These are phyloP conservation scores for Acyrthosiphon pisum DNA, from an alignment of 1,140 invertebrate species.

Conservation along the genomic window DNA sequence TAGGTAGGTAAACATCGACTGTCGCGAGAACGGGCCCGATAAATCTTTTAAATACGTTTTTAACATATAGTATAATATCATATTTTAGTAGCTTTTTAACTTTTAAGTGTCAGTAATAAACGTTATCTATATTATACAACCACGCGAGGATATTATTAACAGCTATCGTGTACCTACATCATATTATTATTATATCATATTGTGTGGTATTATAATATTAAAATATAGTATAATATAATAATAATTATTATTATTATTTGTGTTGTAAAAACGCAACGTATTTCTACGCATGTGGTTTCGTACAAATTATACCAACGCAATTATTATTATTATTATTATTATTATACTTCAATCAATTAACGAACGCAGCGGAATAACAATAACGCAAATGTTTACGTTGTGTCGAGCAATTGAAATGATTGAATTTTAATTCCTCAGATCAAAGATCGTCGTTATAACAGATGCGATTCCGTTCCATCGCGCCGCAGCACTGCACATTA, in stretches of 20 bases:
- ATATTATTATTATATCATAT: not conserved
- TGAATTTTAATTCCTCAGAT: slow-evolving; percentile 6
- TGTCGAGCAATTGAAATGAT: slow-evolving; percentile 7
- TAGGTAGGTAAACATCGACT: not conserved
- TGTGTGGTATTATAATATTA: not conserved
- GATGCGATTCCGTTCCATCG: not conserved
- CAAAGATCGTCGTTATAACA: not conserved
- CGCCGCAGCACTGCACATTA: too few relatives aligned
- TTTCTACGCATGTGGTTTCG: not conserved
- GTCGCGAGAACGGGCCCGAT: not conserved
- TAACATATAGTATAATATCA: not conserved
- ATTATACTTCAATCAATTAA: not conserved
- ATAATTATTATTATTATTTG: not conserved
- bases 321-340: too few relatives aligned
- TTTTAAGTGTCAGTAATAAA: not conserved
- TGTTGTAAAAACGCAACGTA: not conserved
- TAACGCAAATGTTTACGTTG: slow-evolving; percentile 13
- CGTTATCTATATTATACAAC: not conserved
- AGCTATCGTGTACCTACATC: too few relatives aligned
- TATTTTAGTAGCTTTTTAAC: not conserved
- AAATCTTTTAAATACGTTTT: not conserved
- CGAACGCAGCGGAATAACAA: not conserved
- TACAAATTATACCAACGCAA: not conserved
- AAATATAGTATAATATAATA: too few relatives aligned
- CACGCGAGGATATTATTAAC: not conserved